Evolutionary conservation across 1,140 invertebrate species (phyloP), one percentile per base, ranked within the genome.

Genomic region (Drosophila dunni): DNA sequence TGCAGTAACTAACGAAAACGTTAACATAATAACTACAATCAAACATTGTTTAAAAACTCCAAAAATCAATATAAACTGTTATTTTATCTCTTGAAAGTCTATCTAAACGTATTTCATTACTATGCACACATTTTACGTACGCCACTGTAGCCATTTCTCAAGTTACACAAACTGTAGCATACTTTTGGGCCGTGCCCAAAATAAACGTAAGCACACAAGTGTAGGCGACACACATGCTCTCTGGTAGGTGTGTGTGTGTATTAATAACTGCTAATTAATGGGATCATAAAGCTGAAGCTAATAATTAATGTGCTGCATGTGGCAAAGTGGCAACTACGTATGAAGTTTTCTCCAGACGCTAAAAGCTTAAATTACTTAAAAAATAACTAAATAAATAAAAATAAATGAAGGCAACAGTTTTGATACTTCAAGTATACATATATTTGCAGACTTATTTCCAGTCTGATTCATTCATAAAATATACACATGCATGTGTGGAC

Each of bases 391-490:
- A 29, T 29, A 29, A 29, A 29, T 29, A 29, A 29, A 29, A 29
- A 29, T 5, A 29, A 29, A 29, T 29, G 24, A 5, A 5, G 24
- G 24, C 24, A 29, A 29, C 24, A 29, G 24, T 29, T 34, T 56
- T 40, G 20, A 46, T 56, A n/a, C 10, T 13, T 56, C 10, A 40
- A 34, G 13, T 20, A 33, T 54, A 54, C 53, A 70, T 73, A 13
- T 46, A 54, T 11, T 53, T 48, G 53, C 36, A 53, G 50, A 68
- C 17, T 84, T 86, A 82, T 82, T 86, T 91, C 84, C 90, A 91
- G 77, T 86, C 90, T 91, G 83, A 91, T 91, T 91, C 90, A 89
- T 91, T 91, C 89, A 86, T 68, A 79, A 89, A 78, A 78, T 38
- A 60, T 66, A 50, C 34, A 29, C 15, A 11, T 17, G 9, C n/a